A percentile compares a stretch with the other conserved stretches of the same genome.
phyloP scores from a whole-genome alignment of 2,797 vertebrate species.

The Vespertilio murinus region DNA sequence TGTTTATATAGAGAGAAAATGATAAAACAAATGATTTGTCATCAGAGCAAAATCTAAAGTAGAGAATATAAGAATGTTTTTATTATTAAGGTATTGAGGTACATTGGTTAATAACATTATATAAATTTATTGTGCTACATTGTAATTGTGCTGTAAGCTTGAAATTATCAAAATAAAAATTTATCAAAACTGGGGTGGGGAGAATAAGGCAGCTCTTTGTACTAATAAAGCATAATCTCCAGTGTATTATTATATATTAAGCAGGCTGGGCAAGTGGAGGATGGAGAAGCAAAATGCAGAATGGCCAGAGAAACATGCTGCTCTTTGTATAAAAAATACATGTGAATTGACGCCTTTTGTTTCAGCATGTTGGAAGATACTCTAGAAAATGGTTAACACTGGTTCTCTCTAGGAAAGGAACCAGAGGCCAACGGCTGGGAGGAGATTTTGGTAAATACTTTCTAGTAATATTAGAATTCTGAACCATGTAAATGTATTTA shows the following conservation, averaged over 20 bases:
- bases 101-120: not conserved
- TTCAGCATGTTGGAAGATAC: not conserved
- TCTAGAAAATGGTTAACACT: not conserved
- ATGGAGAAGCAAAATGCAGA: not conserved
- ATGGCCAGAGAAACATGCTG: not conserved
- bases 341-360: not conserved
- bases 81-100: not conserved
- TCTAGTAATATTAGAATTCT: not conserved
- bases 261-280: not conserved
- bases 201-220: not conserved
- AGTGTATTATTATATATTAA: not conserved
- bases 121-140: not conserved
- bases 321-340: not conserved
- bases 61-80: not conserved
- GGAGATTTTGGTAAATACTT: not conserved
- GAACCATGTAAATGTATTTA: not conserved
- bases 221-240: not conserved
- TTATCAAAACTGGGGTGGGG: not conserved
- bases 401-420: not conserved
- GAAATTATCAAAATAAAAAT: conserved; percentile 2
- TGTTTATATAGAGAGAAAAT: not conserved
- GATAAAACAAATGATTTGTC: not conserved
- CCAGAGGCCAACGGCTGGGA: not conserved
- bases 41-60: not conserved
- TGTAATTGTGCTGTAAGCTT: not conserved